Base-by-base conservation (phyloP, 30 jellyfish, hydroid and myxozoan genomes). In the Clytia hemisphaerica region DNA sequence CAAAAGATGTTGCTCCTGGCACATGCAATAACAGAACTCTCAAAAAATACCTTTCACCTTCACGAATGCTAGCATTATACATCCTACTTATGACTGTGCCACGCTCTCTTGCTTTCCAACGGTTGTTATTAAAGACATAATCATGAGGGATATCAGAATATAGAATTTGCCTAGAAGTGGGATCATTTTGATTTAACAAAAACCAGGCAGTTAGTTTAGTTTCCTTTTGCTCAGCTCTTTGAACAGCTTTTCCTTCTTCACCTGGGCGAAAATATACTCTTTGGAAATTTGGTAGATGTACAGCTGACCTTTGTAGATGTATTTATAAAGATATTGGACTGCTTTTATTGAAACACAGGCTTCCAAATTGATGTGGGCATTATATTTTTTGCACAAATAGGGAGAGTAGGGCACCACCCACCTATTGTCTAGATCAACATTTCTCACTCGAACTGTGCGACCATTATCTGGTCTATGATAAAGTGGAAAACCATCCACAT, bases 391-490 rank as follows among this genome's bases (percentile, higher is more conserved):
- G 29, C 53, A 55, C 21, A 79, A 54, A 35, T 36, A 48, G 7
- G 93, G 89, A 26, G 28, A 50, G 60, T 79, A 79, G 14, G 93
- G 89, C 9, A 79, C 93, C 19, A 71, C 84, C 93, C 93, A 79
- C 31, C 57, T 34, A 61, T 69, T 79, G 49, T 69, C 75, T 15
- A 69, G 30, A 37, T 69, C 73, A 37, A 48, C 27, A 25, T 49
- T 69, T 57, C 53, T 24, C 4, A 57, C 42, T 26, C 59, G 46
- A 18, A 69, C 50, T 0, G 59, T 35, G 28, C 48, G 27, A 45
- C 81, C 81, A 49, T 69, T 69, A 37, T 49, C 66, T 4, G 64
- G 94, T 6, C 78, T 71, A 33, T 81, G 37, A 61, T 85, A 85
- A 61, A 30, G 45, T 65, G 96, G 93, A 58, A 73, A 85, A 40